A percentile compares a stretch with the other conserved stretches of the same genome.
These are phyloP conservation scores for Pollachius pollachius DNA, from an alignment of 2,113 vertebrate species.

Conservation along the genomic window DNA sequence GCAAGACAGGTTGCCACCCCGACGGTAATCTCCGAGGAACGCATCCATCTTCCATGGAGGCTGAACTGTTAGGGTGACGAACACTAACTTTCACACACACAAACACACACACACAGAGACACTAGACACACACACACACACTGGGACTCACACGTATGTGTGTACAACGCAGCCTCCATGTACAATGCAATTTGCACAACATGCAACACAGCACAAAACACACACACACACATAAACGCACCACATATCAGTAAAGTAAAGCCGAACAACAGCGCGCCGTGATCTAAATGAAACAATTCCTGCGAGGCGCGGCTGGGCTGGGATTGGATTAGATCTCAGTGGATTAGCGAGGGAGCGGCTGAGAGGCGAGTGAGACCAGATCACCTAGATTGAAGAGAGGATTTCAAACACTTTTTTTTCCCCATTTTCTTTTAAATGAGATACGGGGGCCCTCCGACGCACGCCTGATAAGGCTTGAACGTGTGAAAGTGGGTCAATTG, in stretches of 20 bases:
- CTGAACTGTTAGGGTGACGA: conserved; percentile 40
- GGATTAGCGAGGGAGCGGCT: conserved; percentile 57
- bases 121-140: background rate
- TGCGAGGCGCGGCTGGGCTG: background rate
- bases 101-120: conserved; percentile 18
- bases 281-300: no score
- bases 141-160: background rate
- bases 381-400: conserved; percentile 67
- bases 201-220: conserved; percentile 4
- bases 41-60: conserved; percentile 49
- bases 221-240: conserved; percentile 15
- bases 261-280: no score
- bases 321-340: conserved; percentile 54
- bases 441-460: conserved; percentile 48
- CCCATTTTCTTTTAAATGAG: conserved; percentile 59
- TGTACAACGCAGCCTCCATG: background rate
- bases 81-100: conserved; percentile 25
- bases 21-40: conserved; percentile 63
- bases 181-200: background rate
- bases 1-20: conserved; percentile 57
- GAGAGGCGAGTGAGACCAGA: conserved; percentile 60
- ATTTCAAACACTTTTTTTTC: conserved; percentile 47
- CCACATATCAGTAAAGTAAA: background rate
- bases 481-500: conserved; percentile 71
- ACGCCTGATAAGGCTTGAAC: conserved; percentile 50